These are phyloP conservation scores for Marisa cornuarietis DNA, from an alignment of 1,140 invertebrate species.

Conservation along the genomic window DNA sequence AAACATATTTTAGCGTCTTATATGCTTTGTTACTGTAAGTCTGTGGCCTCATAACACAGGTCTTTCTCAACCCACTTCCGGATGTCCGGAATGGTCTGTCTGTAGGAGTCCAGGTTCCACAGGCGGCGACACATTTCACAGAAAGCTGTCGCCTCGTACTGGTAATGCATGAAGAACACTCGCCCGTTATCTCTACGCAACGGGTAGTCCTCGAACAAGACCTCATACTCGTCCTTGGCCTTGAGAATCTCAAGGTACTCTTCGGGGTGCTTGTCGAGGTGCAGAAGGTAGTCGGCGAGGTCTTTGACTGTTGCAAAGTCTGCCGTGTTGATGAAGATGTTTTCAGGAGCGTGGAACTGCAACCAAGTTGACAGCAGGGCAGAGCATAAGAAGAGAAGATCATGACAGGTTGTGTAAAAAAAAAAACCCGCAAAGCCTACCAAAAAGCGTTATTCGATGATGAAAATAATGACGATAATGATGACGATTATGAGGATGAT, in stretches of 20 bases:
- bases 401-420: no score
- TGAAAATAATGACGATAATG: no score
- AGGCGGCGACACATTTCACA: conserved; percentile 26
- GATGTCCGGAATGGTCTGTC: conserved; percentile 20
- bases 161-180: conserved; percentile 13
- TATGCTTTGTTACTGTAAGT: neutral
- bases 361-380: neutral
- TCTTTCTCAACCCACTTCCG: conserved; percentile 15
- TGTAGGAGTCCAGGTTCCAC: conserved; percentile 18
- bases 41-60: conserved; percentile 8
- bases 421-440: no score
- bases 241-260: conserved; percentile 25
- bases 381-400: no score
- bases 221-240: conserved; percentile 27
- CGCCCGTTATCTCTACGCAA: neutral
- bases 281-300: conserved; percentile 31
- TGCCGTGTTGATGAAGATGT: conserved; percentile 25
- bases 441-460: no score
- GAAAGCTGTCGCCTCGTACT: conserved; percentile 8
- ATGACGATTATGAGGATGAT: no score
- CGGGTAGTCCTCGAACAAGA: conserved; percentile 23
- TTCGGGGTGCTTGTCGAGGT: conserved; percentile 28
- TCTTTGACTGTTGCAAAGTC: conserved; percentile 30
- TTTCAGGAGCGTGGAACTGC: neutral
- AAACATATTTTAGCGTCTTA: no score